A percentile compares a stretch with the other conserved stretches of the same genome.
phyloP scores from a whole-genome alignment of 2,888 invertebrate genomes.

The Sinelater perroti region DNA sequence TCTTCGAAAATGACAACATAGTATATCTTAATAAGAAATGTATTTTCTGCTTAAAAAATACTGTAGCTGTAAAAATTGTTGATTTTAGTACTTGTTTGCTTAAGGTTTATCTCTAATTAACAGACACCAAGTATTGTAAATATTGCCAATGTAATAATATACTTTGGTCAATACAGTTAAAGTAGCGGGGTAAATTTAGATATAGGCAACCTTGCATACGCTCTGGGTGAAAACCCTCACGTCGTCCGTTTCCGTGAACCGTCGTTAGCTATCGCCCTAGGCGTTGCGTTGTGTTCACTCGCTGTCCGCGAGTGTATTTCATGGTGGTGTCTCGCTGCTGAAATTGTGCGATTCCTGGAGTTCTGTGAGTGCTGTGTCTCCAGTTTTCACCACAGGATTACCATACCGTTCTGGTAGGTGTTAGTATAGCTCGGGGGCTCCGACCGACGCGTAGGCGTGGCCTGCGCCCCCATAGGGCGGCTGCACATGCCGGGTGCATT shows the following conservation, averaged over 20 bases:
- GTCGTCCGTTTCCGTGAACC: conserved; percentile 13
- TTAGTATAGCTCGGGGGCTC: background rate
- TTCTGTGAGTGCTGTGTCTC: background rate
- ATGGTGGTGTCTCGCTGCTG: conserved; percentile 6
- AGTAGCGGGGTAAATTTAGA: background rate
- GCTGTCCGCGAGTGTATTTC: conserved; percentile 21
- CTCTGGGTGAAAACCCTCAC: conserved; percentile 17
- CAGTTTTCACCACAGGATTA: conserved; percentile 1
- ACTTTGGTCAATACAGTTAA: too few relatives aligned
- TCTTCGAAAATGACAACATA: too few relatives aligned
- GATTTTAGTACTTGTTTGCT: too few relatives aligned
- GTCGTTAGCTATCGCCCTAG: conserved; percentile 18
- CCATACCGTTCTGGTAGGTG: conserved; percentile 15
- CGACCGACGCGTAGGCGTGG: conserved; percentile 27
- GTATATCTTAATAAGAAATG: too few relatives aligned
- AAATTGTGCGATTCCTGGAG: background rate
- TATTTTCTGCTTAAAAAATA: too few relatives aligned
- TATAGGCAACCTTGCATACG: conserved; percentile 17
- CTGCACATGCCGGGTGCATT: conserved; percentile 30
- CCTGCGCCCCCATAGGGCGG: conserved; percentile 22
- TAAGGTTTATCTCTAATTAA: too few relatives aligned
- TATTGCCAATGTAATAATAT: too few relatives aligned
- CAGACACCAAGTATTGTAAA: too few relatives aligned
- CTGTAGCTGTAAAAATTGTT: too few relatives aligned
- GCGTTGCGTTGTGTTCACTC: conserved; percentile 27